phyloP scores from a whole-genome alignment of 2,888 invertebrate species.

The Iphiclides podalirius region DNA sequence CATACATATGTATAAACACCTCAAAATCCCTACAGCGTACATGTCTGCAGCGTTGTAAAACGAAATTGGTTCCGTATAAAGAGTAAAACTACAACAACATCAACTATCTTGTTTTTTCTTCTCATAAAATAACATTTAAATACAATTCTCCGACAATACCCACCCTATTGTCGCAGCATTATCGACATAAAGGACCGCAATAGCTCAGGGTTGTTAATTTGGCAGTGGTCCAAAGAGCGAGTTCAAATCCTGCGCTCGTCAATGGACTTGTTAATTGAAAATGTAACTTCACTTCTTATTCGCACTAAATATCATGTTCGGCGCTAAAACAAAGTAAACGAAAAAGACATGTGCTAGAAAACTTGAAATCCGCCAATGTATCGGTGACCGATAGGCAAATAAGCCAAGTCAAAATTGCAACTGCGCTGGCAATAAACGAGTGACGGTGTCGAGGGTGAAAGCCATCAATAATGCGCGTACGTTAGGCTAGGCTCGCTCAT shows the following conservation, averaged over 20 bases:
- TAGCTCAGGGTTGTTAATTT: background rate
- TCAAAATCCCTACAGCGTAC: background rate
- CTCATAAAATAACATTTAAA: too few relatives aligned
- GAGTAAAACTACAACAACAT: too few relatives aligned
- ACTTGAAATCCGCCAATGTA: too few relatives aligned
- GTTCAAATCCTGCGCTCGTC: background rate
- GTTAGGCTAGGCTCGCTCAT: slow-evolving; percentile 72
- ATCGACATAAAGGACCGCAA: background rate
- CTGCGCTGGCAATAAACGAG: slow-evolving; percentile 59
- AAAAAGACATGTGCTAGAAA: too few relatives aligned
- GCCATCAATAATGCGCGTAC: slow-evolving; percentile 75
- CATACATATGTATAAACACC: background rate
- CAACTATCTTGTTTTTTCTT: too few relatives aligned
- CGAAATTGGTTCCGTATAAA: too few relatives aligned
- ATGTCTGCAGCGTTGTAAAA: background rate
- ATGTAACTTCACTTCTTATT: too few relatives aligned
- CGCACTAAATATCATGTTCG: too few relatives aligned
- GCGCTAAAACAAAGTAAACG: too few relatives aligned
- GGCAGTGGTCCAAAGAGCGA: background rate
- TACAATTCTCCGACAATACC: too few relatives aligned
- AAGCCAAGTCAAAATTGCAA: slow-evolving; percentile 49
- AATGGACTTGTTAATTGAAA: background rate
- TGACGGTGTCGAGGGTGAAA: slow-evolving; percentile 45
- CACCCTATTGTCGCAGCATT: too few relatives aligned
- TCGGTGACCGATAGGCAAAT: too few relatives aligned